Evolutionary conservation across 2,113 vertebrate genomes (phyloP), one percentile per base, ranked within the genome.

Genomic region (Nannobrachium achirus): DNA sequence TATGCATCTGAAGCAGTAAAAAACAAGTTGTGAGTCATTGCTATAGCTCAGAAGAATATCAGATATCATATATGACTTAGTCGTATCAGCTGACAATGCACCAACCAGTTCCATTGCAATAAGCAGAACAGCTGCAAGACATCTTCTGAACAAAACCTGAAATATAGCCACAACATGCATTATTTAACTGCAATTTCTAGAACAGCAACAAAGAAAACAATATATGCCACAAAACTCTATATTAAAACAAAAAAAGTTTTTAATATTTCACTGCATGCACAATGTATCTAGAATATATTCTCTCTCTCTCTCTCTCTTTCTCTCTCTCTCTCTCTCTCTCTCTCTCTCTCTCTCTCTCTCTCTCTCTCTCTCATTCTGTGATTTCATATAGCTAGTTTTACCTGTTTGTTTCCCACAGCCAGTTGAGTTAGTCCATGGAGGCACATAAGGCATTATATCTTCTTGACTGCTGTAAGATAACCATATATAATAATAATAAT

Each of bases 21-120:
- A 64, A 50, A 44, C 10, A 42, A 19, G 10, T 10, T 44, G 2
- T 61, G 18, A 18, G 55, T 25, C 10, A 41, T 44, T n/a, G 7
- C 11, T 8, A 49, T 8, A 33, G 25, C 25, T 33, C 25, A 33
- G 6, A 33, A 33, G 25, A 0, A 8, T 20, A 61, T 9, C 5
- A 52, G 1, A 56, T 18, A 8, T 10, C 0, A 14, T 6, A 6
- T 16, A 42, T 13, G 14, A 63, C 51, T 3, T 40, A 8, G 8
- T 33, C 7, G 41, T 70, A 1, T 53, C 1, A 3, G n/a, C 6
- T n/a, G 5, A 20, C 42, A 3, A 56, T 52, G 51, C 38, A 79
- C 88, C 71, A 33, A 92, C 91, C 82, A 11, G 55, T 58, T 48
- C 58, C n/a, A 18, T 0, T 78, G 80, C 90, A 93, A 61, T 71